Percentiles rank a stretch among this genome's conserved stretches.
Conservation (phyloP, 2,113 vertebrate genomes). For the Sphyrna mokarran region DNA sequence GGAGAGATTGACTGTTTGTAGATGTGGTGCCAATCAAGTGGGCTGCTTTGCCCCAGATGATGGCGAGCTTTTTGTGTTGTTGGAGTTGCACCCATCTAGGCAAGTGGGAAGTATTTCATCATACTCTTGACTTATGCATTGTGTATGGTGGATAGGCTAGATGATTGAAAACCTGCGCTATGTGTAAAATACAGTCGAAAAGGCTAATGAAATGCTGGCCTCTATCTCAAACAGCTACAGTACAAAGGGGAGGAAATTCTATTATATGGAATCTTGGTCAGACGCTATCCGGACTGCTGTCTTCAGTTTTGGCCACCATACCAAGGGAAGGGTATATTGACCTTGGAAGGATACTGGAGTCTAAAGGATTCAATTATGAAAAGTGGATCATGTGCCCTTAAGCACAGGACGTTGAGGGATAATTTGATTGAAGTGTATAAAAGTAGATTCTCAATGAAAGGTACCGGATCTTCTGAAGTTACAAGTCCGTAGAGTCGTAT, state of each 20-base stretch:
- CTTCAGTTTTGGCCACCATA: neutral
- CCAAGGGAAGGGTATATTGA: neutral
- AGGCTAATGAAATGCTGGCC: neutral
- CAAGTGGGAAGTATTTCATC: no score
- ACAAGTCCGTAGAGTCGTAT: neutral
- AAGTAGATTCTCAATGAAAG: neutral
- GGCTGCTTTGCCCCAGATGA: no score
- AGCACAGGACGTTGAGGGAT: neutral
- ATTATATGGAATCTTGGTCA: neutral
- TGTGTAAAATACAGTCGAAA: neutral
- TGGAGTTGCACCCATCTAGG: no score
- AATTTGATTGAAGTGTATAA: neutral
- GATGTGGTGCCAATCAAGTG: no score
- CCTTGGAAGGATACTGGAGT: neutral
- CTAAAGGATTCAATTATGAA: neutral
- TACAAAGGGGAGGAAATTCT: neutral
- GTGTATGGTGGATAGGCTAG: no score
- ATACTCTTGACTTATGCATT: no score
- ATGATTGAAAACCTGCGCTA: neutral
- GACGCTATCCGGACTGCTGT: neutral
- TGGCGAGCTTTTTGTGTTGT: no score
- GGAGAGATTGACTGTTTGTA: no score
- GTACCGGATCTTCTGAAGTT: neutral
- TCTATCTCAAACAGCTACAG: neutral
- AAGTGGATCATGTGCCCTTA: neutral